Evolutionary conservation across 2,888 invertebrate species (phyloP), one percentile per base, ranked within the genome.

Genomic region (Galeopsomyia nigrocyanea): DNA sequence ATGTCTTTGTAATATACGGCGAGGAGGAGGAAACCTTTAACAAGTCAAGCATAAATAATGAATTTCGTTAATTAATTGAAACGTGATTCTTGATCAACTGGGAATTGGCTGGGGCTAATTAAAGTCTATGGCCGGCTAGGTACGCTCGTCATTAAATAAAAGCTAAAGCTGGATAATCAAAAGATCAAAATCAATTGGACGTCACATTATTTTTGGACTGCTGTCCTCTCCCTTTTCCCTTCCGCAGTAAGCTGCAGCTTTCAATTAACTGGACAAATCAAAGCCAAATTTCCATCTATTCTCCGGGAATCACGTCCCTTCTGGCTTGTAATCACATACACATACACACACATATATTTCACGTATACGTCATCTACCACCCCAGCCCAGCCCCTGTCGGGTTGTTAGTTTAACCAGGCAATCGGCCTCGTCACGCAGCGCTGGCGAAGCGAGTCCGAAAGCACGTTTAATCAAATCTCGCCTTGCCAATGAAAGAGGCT

Each of bases 381-480:
- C 19, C 14, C 26, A 6, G 14, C 63, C 51, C n/a, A 0, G 13
- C 19, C 7, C 39, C 7, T 10, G 13, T 39, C 31, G 22, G 7
- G 14, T 26, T 47, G 16, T 60, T 67, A n/a, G 55, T 49, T 19
- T 68, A 56, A 49, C 55, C 60, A 60, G 60, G n/a, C 50, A 57
- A 69, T 69, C 63, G 22, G 57, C 13, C 39, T 39, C 39, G 39
- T 39, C 39, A 10, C 39, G 39, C 39, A 39, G 13, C 39, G 7
- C 39, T 10, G 39, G 13, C 39, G 7, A 10, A 39, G 39, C 39
- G 39, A 10, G 1, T 39, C 39, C 39, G 39, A 21, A 51, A 64
- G 58, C 46, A 58, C 39, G 50, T 73, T 46, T 62, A 60, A 73
- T 73, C 64, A 50, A 73, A 73, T 68, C 61, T 64, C 57, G 26